Evolutionary conservation across 2,888 invertebrate species (phyloP).

Genomic region (Aelia acuminata): DNA sequence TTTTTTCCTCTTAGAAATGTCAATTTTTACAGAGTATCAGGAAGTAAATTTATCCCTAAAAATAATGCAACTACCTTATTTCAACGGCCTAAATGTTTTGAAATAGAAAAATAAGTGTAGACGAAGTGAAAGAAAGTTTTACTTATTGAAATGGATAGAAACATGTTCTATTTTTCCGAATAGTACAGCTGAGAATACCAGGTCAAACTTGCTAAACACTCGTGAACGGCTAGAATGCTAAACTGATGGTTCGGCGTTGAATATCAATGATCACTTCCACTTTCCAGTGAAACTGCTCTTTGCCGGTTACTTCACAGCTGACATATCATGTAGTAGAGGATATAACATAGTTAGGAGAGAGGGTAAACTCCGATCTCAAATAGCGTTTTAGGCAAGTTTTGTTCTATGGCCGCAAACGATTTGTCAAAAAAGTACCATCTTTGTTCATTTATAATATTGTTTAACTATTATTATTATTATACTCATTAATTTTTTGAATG

Average conservation of each 20-base stretch:
- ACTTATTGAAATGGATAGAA: not conserved
- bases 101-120: no score
- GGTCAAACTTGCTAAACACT: conserved; percentile 5
- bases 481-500: no score
- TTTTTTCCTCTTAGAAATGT: no score
- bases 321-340: not conserved
- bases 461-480: no score
- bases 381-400: not conserved
- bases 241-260: not conserved
- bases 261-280: conserved; percentile 7
- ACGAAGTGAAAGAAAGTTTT: not conserved
- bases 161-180: not conserved
- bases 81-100: no score
- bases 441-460: no score
- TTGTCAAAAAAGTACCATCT: no score
- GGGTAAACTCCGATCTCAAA: not conserved
- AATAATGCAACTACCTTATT: no score
- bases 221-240: not conserved
- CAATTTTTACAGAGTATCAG: no score
- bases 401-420: no score
- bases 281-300: conserved; percentile 12
- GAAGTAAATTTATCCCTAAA: no score
- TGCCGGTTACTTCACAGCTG: not conserved
- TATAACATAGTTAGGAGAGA: no score
- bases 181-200: not conserved